Base-by-base conservation (phyloP, 1,140 invertebrate species). In the Liolophura sinensis region DNA sequence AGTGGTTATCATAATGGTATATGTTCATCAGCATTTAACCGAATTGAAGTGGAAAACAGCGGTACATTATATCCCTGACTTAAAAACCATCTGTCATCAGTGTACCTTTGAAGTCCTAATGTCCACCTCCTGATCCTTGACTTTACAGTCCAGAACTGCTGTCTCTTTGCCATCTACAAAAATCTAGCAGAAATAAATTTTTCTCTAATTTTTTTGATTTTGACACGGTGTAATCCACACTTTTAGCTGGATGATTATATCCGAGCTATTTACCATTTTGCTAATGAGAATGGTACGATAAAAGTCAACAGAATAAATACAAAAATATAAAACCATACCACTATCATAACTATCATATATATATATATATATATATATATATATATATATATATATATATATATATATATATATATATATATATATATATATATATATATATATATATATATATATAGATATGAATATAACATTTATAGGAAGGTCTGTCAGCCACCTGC, bases 151-250 rank as follows among this genome's bases (percentile, higher is more conserved):
- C 40, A 76, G 63, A 0, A 68, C 48, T 57, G 54, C 69, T 6
- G 76, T 52, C 46, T 73, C 61, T 59, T 62, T 65, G 3, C 66
- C 71, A 67, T 78, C 74, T 24, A 77, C n/a, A 24, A 80, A 65
- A 0, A 79, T 64, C 76, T 78, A 60, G 9, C 66, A 56, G 9
- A 65, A 25, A 40, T n/a, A 22, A 18, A 20, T 1, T 57, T 25
- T 15, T 31, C 12, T 9, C 24, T 18, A 56, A 16, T 9, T 27
- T n/a, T n/a, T n/a, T n/a, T n/a, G n/a, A n/a, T 55, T n/a, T 55
- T 5, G 18, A 25, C 18, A 27, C 40, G 18, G 9, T 11, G 25
- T 6, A 31, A 27, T 25, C 5, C 9, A n/a, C 49, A 14, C 25
- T 18, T 47, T 27, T 18, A 14, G 62, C 3, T 24, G 16, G 58